Evolutionary conservation across 1,140 invertebrate species (phyloP), one percentile per base, ranked within the genome.

Genomic region (Delia radicum): DNA sequence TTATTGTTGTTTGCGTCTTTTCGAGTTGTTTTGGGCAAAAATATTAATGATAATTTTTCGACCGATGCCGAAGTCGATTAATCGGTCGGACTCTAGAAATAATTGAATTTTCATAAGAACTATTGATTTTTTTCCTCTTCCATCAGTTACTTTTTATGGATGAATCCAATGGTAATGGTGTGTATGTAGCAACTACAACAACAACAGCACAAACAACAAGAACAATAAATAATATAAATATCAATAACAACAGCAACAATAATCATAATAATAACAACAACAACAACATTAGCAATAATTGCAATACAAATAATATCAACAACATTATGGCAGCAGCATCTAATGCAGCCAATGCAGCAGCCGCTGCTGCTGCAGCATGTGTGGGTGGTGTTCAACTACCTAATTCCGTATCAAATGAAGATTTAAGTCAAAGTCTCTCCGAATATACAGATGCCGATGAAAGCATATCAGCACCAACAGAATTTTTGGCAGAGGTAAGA

Each of bases 391-490:
- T 65, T 13, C 65, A 69, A 26, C 63, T 85, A 72, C 80, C 82
- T 69, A 82, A 83, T 75, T 82, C 84, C 75, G 79, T 80, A 28
- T 86, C 85, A n/a, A 85, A 81, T 76, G 84, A 86, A 79, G 84
- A 86, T 75, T 79, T 85, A n/a, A 86, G 85, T 73, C 81, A 83
- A 74, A 87, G 79, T 80, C 84, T 82, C 74, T 84, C 80, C 75
- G 91, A 92, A 80, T 91, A 92, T 80, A 92, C 91, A 21, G 91
- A 93, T 81, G 91, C 91, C 31, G 91, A 92, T 81, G 91, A 92
- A 80, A 89, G 90, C 74, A 89, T 90, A 78, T 89, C 89, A 37
- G 91, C 91, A 21, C 91, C 92, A 21, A 92, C 91, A 65, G 91
- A 93, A 82, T 92, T 92, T 82, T 84, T 93, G 3, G 91, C 92